These are phyloP conservation scores for Sphinx pinastri DNA, from an alignment of 2,888 invertebrate species.

Conservation along the genomic window DNA sequence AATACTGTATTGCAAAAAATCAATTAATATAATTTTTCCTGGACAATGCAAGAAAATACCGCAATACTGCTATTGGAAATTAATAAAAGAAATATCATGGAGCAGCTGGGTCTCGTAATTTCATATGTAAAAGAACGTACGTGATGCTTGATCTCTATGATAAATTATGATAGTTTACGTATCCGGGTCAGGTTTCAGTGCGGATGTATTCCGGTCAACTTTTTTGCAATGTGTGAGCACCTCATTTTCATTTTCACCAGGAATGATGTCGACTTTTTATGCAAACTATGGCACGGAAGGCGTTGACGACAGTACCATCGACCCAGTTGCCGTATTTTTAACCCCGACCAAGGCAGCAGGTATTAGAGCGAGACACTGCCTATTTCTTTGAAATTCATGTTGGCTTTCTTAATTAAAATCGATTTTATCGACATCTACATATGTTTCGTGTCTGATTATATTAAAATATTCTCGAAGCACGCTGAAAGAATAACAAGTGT, in stretches of 20 bases:
- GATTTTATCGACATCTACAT: background rate
- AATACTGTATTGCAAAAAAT: too few relatives aligned
- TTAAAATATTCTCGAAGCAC: background rate
- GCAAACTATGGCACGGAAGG: constrained; percentile 43
- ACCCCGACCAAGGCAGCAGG: constrained; percentile 25
- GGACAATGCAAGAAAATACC: too few relatives aligned
- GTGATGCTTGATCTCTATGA: constrained; percentile 18
- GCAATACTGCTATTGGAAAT: background rate
- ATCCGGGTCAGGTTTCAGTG: constrained; percentile 42
- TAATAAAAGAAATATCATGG: background rate
- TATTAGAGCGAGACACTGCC: constrained; percentile 20
- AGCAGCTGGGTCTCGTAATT: background rate
- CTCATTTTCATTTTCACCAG: constrained; percentile 44
- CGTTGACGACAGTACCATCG: constrained; percentile 36
- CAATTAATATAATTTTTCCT: background rate
- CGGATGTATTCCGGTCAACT: constrained; percentile 34
- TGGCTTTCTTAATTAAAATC: constrained; percentile 16
- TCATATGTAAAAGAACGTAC: background rate
- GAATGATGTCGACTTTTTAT: constrained; percentile 49
- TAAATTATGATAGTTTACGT: constrained; percentile 42
- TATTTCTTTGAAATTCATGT: constrained; percentile 21
- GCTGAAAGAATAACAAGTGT: background rate
- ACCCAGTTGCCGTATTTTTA: constrained; percentile 30
- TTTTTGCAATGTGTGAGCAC: constrained; percentile 45
- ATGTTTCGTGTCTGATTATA: background rate